These are phyloP conservation scores for Vulpes vulpes DNA, from an alignment of 2,113 vertebrate genomes.

Conservation along the genomic window DNA sequence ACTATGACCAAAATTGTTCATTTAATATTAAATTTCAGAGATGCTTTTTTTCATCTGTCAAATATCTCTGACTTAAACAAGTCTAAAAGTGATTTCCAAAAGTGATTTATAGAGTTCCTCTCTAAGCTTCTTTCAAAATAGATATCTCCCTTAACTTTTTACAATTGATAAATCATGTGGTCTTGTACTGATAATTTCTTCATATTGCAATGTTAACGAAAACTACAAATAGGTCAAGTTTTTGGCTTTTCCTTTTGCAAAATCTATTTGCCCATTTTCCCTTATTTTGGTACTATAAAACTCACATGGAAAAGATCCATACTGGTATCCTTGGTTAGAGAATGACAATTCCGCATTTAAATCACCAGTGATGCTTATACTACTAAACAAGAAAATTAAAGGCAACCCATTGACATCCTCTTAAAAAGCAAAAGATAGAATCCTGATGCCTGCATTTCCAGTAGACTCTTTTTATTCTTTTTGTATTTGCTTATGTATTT, in stretches of 20 bases:
- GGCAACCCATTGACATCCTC: neutral
- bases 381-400: neutral
- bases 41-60: neutral
- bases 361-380: neutral
- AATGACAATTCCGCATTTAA: neutral
- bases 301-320: neutral
- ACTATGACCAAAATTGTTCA: neutral
- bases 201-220: neutral
- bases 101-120: neutral
- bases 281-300: neutral
- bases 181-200: neutral
- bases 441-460: neutral
- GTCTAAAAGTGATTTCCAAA: neutral
- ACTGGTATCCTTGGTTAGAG: neutral
- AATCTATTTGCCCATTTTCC: neutral
- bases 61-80: neutral
- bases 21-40: constrained; percentile 29
- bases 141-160: neutral
- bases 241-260: neutral
- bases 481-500: neutral
- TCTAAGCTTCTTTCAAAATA: constrained; percentile 10
- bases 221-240: neutral
- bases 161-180: neutral
- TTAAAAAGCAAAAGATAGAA: neutral
- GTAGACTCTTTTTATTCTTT: neutral